Percentiles rank a stretch among this genome's conserved stretches.
Conservation (phyloP, 2,113 vertebrate genomes). For the Fukomys damarensis region DNA sequence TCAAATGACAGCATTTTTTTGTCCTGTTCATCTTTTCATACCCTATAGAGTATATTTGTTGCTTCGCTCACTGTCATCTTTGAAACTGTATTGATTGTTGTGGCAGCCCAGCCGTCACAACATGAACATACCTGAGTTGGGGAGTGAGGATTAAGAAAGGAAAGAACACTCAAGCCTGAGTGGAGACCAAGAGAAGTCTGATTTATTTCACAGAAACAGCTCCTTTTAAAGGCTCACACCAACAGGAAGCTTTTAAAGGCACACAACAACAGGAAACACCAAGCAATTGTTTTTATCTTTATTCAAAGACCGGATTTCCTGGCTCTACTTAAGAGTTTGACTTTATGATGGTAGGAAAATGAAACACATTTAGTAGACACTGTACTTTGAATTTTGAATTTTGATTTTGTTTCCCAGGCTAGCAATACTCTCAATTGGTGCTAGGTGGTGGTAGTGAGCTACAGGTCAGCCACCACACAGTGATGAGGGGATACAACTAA, state of each 20-base stretch:
- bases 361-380: background rate
- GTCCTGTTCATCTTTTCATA: background rate
- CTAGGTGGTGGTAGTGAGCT: background rate
- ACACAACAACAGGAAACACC: no score
- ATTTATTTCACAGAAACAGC: no score
- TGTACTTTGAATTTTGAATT: background rate
- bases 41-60: background rate
- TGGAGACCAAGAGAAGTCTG: no score
- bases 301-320: no score
- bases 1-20: background rate
- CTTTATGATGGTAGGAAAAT: background rate
- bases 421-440: background rate
- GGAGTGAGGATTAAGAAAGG: no score
- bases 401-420: background rate
- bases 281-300: no score
- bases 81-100: background rate
- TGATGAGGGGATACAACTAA: background rate
- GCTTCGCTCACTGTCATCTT: background rate
- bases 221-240: no score
- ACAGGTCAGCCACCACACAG: background rate
- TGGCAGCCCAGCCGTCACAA: no score
- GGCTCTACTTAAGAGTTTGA: background rate
- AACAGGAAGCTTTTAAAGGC: no score
- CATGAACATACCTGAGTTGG: no score
- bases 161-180: no score